Conservation (phyloP, 2,113 vertebrate species). For the Melospiza georgiana region DNA sequence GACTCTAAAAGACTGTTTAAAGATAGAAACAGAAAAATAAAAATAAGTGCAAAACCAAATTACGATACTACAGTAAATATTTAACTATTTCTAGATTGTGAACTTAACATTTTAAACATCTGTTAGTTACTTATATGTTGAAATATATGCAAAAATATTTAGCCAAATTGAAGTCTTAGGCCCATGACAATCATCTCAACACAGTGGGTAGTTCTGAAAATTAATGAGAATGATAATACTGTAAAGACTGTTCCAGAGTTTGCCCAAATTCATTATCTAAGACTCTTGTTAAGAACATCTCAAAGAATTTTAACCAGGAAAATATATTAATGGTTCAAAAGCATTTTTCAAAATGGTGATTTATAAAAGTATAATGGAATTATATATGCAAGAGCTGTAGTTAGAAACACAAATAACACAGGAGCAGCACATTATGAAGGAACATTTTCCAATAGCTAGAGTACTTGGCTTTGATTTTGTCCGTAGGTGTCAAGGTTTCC, state of each 20-base stretch:
- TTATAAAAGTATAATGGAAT: constrained; percentile 84
- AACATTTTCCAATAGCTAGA: constrained; percentile 26
- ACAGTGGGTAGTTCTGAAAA: constrained; percentile 98
- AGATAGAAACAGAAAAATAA: constrained; percentile 67
- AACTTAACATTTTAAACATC: constrained; percentile 79
- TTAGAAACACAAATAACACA: constrained; percentile 70
- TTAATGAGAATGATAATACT: constrained; percentile 99
- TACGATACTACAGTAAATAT: constrained; percentile 68
- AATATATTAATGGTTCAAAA: constrained; percentile 88
- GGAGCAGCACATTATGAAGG: constrained; percentile 48
- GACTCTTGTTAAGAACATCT: constrained; percentile 95
- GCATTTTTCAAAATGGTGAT: constrained; percentile 84
- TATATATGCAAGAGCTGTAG: constrained; percentile 81
- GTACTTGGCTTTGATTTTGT: constrained; percentile 47
- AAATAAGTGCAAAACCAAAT: constrained; percentile 64
- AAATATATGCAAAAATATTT: constrained; percentile 89
- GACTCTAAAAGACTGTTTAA: constrained; percentile 40
- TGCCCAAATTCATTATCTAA: constrained; percentile 99
- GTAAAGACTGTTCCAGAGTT: constrained; percentile 99
- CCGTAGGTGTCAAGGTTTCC: constrained; percentile 23
- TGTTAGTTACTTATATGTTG: constrained; percentile 80
- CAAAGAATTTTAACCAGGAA: constrained; percentile 91
- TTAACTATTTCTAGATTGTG: constrained; percentile 72
- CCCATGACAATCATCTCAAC: constrained; percentile 99
- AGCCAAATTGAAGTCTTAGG: constrained; percentile 98